Evolutionary conservation across 1,140 invertebrate genomes (phyloP).

Genomic region (Linepithema humile): DNA sequence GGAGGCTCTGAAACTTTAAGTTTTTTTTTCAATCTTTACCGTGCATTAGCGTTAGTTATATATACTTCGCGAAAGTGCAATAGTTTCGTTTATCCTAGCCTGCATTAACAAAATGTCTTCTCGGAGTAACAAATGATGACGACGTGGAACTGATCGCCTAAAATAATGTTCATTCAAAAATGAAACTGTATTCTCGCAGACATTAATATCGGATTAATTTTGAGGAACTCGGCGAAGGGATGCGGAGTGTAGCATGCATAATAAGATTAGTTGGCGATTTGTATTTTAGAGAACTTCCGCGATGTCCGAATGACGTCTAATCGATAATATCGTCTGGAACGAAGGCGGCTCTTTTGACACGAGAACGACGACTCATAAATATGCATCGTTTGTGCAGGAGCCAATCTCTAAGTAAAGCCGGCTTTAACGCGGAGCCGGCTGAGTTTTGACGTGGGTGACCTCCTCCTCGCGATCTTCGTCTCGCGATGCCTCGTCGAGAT

Average conservation of each 20-base stretch:
- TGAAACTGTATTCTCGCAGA: not conserved
- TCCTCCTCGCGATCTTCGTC: slow-evolving; percentile 37
- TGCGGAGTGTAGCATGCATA: not conserved
- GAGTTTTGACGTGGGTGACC: slow-evolving; percentile 49
- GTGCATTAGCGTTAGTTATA: slow-evolving; percentile 1
- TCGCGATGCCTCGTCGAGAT: slow-evolving; percentile 32
- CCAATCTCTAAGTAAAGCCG: slow-evolving; percentile 62
- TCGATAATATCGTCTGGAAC: slow-evolving; percentile 72
- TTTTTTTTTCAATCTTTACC: slow-evolving; percentile 32
- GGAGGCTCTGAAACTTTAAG: slow-evolving; percentile 28
- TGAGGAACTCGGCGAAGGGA: not conserved
- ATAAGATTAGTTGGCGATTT: not conserved
- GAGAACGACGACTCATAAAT: slow-evolving; percentile 73
- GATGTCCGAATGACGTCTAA: slow-evolving; percentile 66
- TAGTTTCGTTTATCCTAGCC: not conserved
- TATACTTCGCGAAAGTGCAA: not conserved
- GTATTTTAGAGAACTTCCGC: slow-evolving; percentile 27
- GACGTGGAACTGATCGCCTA: not conserved
- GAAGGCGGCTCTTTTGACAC: slow-evolving; percentile 56
- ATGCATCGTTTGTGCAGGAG: slow-evolving; percentile 66
- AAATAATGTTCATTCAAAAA: not conserved
- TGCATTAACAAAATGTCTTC: slow-evolving; percentile 9
- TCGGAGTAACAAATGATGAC: not conserved
- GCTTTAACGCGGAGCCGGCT: slow-evolving; percentile 55
- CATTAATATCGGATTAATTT: slow-evolving; percentile 10